Evolutionary conservation across 2,113 vertebrate genomes (phyloP).

Genomic region (Sturnus vulgaris): DNA sequence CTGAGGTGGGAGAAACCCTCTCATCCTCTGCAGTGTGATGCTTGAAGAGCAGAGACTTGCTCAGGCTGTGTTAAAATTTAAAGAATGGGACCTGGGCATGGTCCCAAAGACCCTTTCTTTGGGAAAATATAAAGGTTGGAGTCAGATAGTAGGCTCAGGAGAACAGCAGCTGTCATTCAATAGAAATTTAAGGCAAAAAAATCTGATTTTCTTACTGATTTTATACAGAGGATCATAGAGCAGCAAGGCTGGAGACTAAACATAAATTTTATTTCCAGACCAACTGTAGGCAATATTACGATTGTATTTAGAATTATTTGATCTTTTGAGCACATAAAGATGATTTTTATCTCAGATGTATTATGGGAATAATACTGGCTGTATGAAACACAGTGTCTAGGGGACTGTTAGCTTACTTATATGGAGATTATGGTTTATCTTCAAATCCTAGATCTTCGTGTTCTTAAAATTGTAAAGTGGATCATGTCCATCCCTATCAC

Average conservation of each 20-base stretch:
- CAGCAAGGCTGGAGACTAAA: neutral
- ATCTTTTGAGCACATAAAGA: neutral
- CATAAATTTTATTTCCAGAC: neutral
- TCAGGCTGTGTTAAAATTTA: neutral
- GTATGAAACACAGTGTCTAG: neutral
- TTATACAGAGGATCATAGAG: neutral
- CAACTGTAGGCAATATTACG: neutral
- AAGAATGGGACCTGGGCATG: neutral
- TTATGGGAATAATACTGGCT: neutral
- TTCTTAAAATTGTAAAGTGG: neutral
- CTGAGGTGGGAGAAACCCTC: neutral
- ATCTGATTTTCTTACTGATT: neutral
- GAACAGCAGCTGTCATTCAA: neutral
- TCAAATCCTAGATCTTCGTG: neutral
- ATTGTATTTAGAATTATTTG: neutral
- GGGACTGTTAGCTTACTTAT: neutral
- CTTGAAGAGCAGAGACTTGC: neutral
- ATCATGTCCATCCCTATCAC: neutral
- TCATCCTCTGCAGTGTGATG: accelerated
- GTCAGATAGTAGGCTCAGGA: neutral
- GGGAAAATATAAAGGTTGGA: neutral
- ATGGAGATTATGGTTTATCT: neutral
- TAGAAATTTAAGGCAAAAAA: neutral
- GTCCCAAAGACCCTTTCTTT: neutral
- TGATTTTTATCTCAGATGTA: neutral